Base-by-base conservation (phyloP, 2,797 vertebrate species). In the Furcifer pardalis region DNA sequence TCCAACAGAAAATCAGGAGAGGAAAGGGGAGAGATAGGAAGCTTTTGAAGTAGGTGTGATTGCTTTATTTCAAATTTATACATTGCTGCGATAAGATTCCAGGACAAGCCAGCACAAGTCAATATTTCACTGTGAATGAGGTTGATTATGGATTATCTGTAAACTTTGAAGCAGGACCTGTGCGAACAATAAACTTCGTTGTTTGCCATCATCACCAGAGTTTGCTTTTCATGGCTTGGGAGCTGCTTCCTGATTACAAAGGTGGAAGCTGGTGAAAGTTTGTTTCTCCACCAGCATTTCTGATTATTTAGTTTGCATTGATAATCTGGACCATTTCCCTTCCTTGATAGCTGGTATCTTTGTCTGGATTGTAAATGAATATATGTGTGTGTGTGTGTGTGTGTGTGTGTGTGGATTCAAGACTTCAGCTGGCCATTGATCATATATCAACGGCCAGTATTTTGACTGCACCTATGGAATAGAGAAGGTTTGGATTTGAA, bases 21-120 rank as follows among this genome's bases (percentile, higher is more conserved):
- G 40, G 32, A 78, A 63, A 15, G 2, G 94, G 94, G 94, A 95
- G 94, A 91, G 93, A 88, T 92, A 92, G 93, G 88, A 84, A 89
- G 86, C 93, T 95, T 96, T 96, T 96, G 96, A 97, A 94, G 95
- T 96, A 89, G 79, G 83, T 93, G 93, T 35, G 95, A 97, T 97
- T 96, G 93, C 85, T 94, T 86, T 97, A 93, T 97, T 97, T 97
- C 90, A 94, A 95, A 95, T 96, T 95, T 92, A 95, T 90, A 93
- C 94, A 93, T 93, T 94, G 92, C 86, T 86, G 86, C 94, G 96
- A 97, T 97, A 96, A 95, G 71, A 84, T 94, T 95, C 95, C 94
- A 96, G 95, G 91, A 94, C 85, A 94, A 94, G 94, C 95, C 94
- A 92, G 90, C 87, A 94, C 93, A 95, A 96, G 94, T 95, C 95